A percentile compares a stretch with the other conserved stretches of the same genome.
Conservation (phyloP, 2,888 invertebrate species). For the Parnassius orleans region DNA sequence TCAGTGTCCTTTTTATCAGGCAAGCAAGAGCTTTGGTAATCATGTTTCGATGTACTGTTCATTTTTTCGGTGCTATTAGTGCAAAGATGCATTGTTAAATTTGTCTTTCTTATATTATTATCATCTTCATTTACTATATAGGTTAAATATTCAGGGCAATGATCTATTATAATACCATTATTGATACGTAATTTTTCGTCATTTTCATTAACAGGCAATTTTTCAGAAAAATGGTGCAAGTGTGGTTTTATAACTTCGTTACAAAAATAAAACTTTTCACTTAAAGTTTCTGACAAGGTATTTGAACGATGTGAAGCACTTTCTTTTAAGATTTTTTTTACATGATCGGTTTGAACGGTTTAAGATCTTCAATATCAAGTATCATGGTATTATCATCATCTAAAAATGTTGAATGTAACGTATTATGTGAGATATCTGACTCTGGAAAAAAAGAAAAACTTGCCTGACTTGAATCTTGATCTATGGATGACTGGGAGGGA, state of each 20-base stretch:
- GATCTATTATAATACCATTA: too few relatives aligned
- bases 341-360: conserved; percentile 11
- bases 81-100: conserved; percentile 7
- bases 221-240: not conserved
- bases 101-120: not conserved
- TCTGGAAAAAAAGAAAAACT: conserved; percentile 8
- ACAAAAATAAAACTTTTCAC: conserved; percentile 14
- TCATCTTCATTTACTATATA: not conserved
- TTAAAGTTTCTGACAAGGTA: conserved; percentile 3
- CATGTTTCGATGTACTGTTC: conserved; percentile 1
- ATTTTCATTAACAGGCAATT: too few relatives aligned
- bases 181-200: too few relatives aligned
- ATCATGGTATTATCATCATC: not conserved
- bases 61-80: conserved; percentile 8
- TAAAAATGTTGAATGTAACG: conserved; percentile 2
- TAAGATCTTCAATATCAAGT: conserved; percentile 3
- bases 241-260: conserved; percentile 10
- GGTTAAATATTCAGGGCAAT: too few relatives aligned
- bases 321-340: conserved; percentile 2
- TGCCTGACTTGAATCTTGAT: not conserved
- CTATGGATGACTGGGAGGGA: not conserved
- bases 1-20: not conserved
- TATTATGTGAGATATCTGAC: conserved; percentile 5
- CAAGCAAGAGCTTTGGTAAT: conserved; percentile 14
- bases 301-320: conserved; percentile 1